These are phyloP conservation scores for Pluvianellus socialis DNA, from an alignment of 2,113 vertebrate genomes.

Conservation along the genomic window DNA sequence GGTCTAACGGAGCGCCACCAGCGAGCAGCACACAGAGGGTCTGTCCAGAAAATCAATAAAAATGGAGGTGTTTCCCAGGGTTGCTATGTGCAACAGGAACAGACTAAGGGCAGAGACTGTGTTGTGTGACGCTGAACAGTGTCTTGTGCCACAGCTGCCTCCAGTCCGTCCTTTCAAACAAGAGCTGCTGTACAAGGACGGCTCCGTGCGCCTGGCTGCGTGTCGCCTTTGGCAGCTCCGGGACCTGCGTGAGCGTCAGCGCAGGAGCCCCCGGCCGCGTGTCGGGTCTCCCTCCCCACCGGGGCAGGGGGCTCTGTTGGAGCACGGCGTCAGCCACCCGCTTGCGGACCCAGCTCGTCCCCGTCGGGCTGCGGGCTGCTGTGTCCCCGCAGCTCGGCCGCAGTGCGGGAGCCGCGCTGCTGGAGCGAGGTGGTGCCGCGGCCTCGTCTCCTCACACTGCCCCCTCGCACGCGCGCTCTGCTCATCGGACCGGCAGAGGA, in stretches of 20 bases:
- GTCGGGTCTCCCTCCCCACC: no score
- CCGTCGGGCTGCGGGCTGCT: no score
- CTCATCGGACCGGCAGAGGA: rapidly evolving
- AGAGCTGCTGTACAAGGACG: not conserved
- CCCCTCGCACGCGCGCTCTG: no score
- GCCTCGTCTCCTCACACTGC: no score
- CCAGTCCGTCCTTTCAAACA: not conserved
- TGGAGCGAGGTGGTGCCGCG: not conserved
- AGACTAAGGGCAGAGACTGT: not conserved
- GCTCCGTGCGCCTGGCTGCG: not conserved
- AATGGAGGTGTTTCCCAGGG: not conserved
- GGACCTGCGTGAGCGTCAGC: not conserved
- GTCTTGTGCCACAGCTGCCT: not conserved
- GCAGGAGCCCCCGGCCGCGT: no score
- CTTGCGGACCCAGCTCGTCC: no score
- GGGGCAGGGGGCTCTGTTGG: not conserved
- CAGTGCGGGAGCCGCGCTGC: no score
- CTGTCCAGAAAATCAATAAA: not conserved
- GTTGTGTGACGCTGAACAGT: not conserved
- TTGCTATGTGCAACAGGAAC: rapidly evolving
- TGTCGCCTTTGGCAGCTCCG: not conserved
- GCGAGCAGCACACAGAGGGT: rapidly evolving
- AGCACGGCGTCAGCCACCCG: not conserved
- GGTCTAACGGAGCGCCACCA: rapidly evolving
- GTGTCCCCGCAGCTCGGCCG: no score